phyloP scores from a whole-genome alignment of 2,888 invertebrate genomes.

The Cheilosia grossa region DNA sequence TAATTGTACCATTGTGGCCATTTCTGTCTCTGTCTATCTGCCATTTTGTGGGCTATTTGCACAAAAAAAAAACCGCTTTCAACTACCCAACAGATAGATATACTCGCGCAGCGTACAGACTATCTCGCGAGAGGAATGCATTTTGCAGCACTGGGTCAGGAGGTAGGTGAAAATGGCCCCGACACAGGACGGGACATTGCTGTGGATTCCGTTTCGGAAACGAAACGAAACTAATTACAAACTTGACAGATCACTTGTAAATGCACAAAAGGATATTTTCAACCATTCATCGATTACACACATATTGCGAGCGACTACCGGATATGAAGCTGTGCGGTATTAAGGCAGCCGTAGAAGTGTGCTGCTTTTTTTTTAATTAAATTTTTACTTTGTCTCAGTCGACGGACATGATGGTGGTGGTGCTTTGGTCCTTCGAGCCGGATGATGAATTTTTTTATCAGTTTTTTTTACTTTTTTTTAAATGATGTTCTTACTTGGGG shows the following conservation, averaged over 20 bases:
- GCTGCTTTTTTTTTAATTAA: constrained; percentile 65
- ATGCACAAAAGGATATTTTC: constrained; percentile 69
- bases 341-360: constrained; percentile 32
- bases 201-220: constrained; percentile 71
- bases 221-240: constrained; percentile 75
- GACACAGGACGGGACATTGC: not conserved
- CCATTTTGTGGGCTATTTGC: constrained; percentile 30
- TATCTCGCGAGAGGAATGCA: constrained; percentile 47
- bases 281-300: constrained; percentile 69
- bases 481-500: constrained; percentile 48
- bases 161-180: constrained; percentile 62
- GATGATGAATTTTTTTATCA: constrained; percentile 26
- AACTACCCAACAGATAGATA: not conserved
- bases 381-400: constrained; percentile 67
- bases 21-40: constrained; percentile 17
- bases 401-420: not conserved
- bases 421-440: constrained; percentile 55
- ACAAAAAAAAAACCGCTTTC: not conserved
- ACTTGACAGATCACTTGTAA: constrained; percentile 75
- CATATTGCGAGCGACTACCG: constrained; percentile 43
- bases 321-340: constrained; percentile 71
- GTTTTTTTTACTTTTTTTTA: constrained; percentile 33
- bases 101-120: not conserved
- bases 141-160: constrained; percentile 73
- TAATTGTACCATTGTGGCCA: constrained; percentile 60